A percentile compares a stretch with the other conserved stretches of the same genome.
Conservation (phyloP, 1,140 invertebrate species). For the Augochlora pura region DNA sequence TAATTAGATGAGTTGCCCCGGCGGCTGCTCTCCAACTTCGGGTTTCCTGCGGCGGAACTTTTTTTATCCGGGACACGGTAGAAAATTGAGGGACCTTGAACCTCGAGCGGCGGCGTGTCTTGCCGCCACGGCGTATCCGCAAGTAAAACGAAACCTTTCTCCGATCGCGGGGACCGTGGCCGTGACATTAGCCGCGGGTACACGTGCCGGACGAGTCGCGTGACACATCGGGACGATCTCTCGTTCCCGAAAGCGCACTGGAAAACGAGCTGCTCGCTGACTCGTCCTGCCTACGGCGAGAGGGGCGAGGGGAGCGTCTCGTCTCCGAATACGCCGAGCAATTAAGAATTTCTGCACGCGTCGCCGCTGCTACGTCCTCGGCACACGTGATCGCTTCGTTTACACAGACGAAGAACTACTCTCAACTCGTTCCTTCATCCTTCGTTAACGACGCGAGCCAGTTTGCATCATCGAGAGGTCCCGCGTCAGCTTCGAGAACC, state of each 20-base stretch:
- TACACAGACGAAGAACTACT: neutral
- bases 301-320: too few relatives aligned
- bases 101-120: neutral
- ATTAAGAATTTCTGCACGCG: slow-evolving; percentile 37
- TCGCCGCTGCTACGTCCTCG: neutral
- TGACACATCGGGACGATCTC: slow-evolving; percentile 26
- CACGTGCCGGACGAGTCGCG: slow-evolving; percentile 31
- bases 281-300: neutral
- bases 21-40: too few relatives aligned
- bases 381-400: neutral
- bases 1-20: too few relatives aligned
- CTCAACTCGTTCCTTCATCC: too few relatives aligned
- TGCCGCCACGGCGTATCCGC: too few relatives aligned
- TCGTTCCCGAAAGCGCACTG: slow-evolving; percentile 16
- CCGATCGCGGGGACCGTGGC: neutral
- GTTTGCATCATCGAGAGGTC: too few relatives aligned
- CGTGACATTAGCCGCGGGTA: slow-evolving; percentile 18
- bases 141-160: neutral
- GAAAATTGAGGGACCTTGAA: neutral
- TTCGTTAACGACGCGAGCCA: too few relatives aligned
- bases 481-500: too few relatives aligned
- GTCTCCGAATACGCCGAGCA: slow-evolving; percentile 5
- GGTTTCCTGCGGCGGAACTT: too few relatives aligned
- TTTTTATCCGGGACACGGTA: too few relatives aligned
- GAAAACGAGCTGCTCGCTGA: neutral